Base-by-base conservation (phyloP, 1,140 invertebrate genomes). In the Tetramorium alpestre region DNA sequence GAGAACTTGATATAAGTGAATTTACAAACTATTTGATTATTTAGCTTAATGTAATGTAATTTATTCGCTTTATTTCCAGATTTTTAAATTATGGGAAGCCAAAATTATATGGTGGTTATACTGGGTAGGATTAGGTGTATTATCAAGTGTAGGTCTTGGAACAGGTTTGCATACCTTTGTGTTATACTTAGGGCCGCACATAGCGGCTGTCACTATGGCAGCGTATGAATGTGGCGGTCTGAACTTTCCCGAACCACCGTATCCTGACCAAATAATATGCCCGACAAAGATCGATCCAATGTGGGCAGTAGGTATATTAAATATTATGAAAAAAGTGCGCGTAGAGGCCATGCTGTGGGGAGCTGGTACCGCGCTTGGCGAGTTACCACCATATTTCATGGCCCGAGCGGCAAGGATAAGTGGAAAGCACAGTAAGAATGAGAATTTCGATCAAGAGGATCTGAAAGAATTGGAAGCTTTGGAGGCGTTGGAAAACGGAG, bases 131-230 rank as follows among this genome's bases (percentile, higher is more conserved):
- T 96, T 99, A 67, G 99, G 99, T 49, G 97, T 99, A 25, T 96
- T 99, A 72, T 99, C 99, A 33, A 99, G 99, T 11, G 98, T 99
- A 65, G 99, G 99, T 2, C 96, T 99, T 47, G 99, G 99, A 16
- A 99, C 99, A 0, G 99, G 99, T 7, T 96, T 99, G 38, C 99
- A 99, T 94, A 99, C 99, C 73, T 99, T 99, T 96, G 96, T 99
- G 16, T 96, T 99, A 54, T 99, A 99, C 95, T 95, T 99, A 90
- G 99, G 99, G 28, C 98, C 98, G 28, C 97, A 98, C 91, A 98
- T 99, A 95, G 98, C 98, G 49, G 96, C 98, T 77, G 99, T 99
- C n/a, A 99, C 99, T 8, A 96, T 99, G 92, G 99, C 99, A 60
- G 99, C 99, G 0, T 99, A 99, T 95, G 99, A 99, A 95, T 99